A percentile compares a stretch with the other conserved stretches of the same genome.
phyloP scores from a whole-genome alignment of 2,797 vertebrate species.

The Hyperoplus lanceolatus region DNA sequence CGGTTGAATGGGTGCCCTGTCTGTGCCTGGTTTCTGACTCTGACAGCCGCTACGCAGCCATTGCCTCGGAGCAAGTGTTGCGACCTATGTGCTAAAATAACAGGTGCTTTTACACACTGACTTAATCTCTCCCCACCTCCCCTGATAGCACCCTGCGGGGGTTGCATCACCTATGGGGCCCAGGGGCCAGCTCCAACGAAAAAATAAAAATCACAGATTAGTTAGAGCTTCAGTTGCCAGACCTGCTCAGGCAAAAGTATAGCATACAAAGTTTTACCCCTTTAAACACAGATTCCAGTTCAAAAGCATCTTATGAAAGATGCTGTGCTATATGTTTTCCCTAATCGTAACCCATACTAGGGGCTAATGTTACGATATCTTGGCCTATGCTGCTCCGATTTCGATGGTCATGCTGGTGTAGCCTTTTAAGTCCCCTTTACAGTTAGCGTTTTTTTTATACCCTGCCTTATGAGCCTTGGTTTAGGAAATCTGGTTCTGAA shows the following conservation, averaged over 20 bases:
- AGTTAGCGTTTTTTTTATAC: neutral
- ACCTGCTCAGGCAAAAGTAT: constrained; percentile 1
- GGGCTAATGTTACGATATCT: constrained; percentile 1
- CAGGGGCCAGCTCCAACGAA: constrained; percentile 13
- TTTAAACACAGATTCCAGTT: constrained; percentile 3
- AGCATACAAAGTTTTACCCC: neutral
- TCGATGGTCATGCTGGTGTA: neutral
- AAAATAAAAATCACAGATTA: constrained; percentile 37
- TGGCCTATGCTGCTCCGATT: neutral
- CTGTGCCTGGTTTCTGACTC: constrained; percentile 60
- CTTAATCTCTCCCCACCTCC: constrained; percentile 62
- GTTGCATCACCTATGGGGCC: constrained; percentile 68
- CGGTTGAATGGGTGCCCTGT: constrained; percentile 81
- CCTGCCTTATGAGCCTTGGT: neutral
- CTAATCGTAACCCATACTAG: too few relatives aligned
- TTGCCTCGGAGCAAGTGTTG: constrained; percentile 81
- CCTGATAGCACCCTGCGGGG: constrained; percentile 39
- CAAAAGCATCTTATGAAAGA: too few relatives aligned
- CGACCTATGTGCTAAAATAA: constrained; percentile 77
- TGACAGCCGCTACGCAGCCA: constrained; percentile 78
- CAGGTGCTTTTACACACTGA: constrained; percentile 81
- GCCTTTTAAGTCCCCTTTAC: neutral
- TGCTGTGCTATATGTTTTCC: neutral
- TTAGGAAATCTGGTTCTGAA: neutral
- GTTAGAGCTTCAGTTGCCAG: constrained; percentile 25